Evolutionary conservation across 23 tunicate species (phyloP).

Genomic region (Corella eumyota): DNA sequence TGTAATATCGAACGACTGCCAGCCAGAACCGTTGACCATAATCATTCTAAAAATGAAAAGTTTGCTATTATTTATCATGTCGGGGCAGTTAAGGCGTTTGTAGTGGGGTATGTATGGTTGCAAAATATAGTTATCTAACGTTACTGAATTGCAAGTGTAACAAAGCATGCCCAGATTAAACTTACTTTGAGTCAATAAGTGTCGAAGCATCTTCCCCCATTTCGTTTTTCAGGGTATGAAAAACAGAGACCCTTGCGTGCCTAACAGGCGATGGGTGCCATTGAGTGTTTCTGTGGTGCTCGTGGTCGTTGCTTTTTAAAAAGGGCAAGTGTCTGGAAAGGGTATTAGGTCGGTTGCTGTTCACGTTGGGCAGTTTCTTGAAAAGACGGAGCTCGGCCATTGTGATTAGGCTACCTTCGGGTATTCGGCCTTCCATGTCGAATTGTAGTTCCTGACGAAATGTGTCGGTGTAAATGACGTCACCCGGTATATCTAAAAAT

Average conservation of each 20-base stretch:
- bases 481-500: conserved; percentile 47
- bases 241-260: conserved; percentile 61
- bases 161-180: too few relatives aligned
- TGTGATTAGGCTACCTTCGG: conserved; percentile 36
- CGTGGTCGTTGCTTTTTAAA: neutral
- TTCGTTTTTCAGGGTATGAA: conserved; percentile 26
- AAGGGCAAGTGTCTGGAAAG: neutral
- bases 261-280: conserved; percentile 26
- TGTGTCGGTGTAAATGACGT: conserved; percentile 62
- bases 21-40: conserved; percentile 79
- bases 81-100: too few relatives aligned
- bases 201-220: conserved; percentile 20
- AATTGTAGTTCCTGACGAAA: conserved; percentile 59
- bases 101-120: too few relatives aligned
- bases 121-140: too few relatives aligned
- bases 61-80: too few relatives aligned
- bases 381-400: conserved; percentile 66
- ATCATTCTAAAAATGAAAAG: conserved; percentile 40
- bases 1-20: conserved; percentile 85
- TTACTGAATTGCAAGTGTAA: too few relatives aligned
- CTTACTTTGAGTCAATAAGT: conserved; percentile 66
- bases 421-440: conserved; percentile 78
- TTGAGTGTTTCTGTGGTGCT: conserved; percentile 1
- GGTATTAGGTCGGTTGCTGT: neutral
- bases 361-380: conserved; percentile 67